phyloP scores from a whole-genome alignment of 1,140 invertebrate genomes.

The Sitobion miscanthi region DNA sequence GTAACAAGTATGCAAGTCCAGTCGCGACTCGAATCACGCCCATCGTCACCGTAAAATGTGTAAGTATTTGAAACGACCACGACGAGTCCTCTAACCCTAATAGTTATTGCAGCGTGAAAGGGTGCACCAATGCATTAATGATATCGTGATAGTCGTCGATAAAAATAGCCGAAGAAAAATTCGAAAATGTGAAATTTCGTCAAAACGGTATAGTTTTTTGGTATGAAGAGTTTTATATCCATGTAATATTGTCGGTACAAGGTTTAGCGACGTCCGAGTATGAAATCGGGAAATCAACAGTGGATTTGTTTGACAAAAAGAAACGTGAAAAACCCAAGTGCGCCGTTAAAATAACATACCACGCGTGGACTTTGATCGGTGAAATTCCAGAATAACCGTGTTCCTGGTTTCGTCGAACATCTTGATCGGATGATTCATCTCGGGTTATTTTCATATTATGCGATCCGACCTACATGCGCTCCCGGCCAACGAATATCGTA shows the following conservation, averaged over 20 bases:
- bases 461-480: not conserved
- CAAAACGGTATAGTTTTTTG: not conserved
- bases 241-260: not conserved
- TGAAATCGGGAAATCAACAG: too few species aligned
- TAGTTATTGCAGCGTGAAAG: too few species aligned
- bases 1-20: not conserved
- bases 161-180: not conserved
- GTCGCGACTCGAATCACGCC: not conserved
- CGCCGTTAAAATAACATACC: not conserved
- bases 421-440: not conserved
- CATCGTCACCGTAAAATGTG: not conserved
- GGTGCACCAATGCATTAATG: not conserved
- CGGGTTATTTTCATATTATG: not conserved
- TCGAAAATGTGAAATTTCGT: not conserved
- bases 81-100: not conserved
- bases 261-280: not conserved
- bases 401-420: not conserved
- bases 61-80: not conserved
- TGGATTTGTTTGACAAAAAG: not conserved
- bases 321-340: not conserved
- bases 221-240: not conserved
- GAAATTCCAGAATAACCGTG: not conserved
- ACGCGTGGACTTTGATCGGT: not conserved
- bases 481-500: not conserved
- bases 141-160: not conserved